phyloP scores from a whole-genome alignment of 92 coral and sea anemone species.

The Diadumene lineata region DNA sequence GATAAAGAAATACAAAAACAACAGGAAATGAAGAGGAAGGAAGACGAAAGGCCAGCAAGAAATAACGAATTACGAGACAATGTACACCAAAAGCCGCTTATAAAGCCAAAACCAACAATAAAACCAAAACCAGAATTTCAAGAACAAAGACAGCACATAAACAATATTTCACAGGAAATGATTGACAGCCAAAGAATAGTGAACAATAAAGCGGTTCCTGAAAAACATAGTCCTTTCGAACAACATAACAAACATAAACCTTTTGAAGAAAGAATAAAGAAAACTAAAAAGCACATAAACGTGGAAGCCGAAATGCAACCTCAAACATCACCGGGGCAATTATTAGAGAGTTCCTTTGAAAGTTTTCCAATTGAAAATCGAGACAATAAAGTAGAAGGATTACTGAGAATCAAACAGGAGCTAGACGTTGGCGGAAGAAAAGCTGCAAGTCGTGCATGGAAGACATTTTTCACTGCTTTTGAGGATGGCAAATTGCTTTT shows the following conservation, averaged over 20 bases:
- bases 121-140: slow-evolving; percentile 27
- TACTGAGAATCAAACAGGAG: slow-evolving; percentile 87
- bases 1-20: slow-evolving; percentile 24
- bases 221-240: neutral
- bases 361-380: neutral
- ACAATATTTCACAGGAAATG: slow-evolving; percentile 6
- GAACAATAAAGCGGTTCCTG: neutral
- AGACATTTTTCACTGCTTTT: slow-evolving; percentile 76
- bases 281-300: neutral
- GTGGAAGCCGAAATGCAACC: slow-evolving; percentile 33
- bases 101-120: neutral
- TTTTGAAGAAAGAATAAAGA: neutral
- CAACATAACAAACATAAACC: neutral
- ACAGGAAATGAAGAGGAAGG: slow-evolving; percentile 26
- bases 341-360: slow-evolving; percentile 1
- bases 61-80: slow-evolving; percentile 16
- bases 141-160: slow-evolving; percentile 32
- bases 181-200: neutral
- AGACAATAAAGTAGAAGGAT: slow-evolving; percentile 51
- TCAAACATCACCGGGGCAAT: slow-evolving; percentile 34
- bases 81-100: slow-evolving; percentile 15
- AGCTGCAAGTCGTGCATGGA: slow-evolving; percentile 74
- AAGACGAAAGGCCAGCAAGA: slow-evolving; percentile 28
- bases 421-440: slow-evolving; percentile 67
- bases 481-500: slow-evolving; percentile 54